Conservation (phyloP, 1,140 invertebrate genomes). For the Drosophila guanche region DNA sequence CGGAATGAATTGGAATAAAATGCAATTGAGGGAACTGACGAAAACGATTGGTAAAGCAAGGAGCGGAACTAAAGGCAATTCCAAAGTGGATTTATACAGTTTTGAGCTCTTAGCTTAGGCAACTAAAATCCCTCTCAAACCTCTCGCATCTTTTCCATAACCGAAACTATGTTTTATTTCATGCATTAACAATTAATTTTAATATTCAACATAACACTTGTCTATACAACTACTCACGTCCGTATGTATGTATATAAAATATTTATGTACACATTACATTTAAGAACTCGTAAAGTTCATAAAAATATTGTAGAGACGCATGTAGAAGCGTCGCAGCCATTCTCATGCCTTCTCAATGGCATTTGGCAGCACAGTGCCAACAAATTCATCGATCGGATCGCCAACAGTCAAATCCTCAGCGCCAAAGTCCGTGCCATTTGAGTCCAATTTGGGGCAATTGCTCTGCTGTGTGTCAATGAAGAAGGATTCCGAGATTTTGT, state of each 20-base stretch:
- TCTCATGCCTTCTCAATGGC: conserved; percentile 59
- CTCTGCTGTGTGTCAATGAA: conserved; percentile 62
- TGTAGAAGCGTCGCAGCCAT: conserved; percentile 60
- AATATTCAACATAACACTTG: too few species aligned
- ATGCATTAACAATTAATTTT: too few species aligned
- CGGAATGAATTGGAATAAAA: not conserved
- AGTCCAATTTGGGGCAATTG: conserved; percentile 53
- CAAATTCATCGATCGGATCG: conserved; percentile 34
- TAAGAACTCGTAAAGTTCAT: conserved; percentile 54
- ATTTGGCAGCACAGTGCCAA: conserved; percentile 41
- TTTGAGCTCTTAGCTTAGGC: too few species aligned
- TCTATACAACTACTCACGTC: too few species aligned
- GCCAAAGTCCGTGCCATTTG: conserved; percentile 30
- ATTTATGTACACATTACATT: not conserved
- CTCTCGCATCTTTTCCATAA: too few species aligned
- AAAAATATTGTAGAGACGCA: conserved; percentile 66
- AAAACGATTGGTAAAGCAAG: not conserved
- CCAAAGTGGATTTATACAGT: too few species aligned
- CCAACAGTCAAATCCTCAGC: conserved; percentile 3
- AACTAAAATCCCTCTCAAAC: too few species aligned
- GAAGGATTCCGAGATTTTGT: conserved; percentile 51
- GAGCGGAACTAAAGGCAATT: not conserved
- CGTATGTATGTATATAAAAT: too few species aligned
- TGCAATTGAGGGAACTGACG: too few species aligned
- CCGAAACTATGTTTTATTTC: too few species aligned